phyloP scores from a whole-genome alignment of 2,888 invertebrate genomes.

The Eugnorisma glareosa region DNA sequence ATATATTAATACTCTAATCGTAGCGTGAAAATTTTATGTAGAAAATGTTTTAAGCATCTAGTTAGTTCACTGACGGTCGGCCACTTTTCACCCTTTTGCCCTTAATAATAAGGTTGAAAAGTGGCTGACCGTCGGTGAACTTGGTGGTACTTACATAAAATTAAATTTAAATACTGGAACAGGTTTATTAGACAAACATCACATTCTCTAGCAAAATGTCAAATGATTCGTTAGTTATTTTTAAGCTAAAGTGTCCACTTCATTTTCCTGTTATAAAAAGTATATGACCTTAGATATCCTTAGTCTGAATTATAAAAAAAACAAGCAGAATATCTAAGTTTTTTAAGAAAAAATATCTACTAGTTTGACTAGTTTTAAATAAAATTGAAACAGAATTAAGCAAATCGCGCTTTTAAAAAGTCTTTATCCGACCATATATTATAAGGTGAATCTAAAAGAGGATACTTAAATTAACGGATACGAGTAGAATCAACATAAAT shows the following conservation, averaged over 20 bases:
- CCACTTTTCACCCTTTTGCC: no score
- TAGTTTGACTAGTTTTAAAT: conserved; percentile 35
- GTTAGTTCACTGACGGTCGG: no score
- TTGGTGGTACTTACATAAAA: no score
- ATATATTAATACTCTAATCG: neutral
- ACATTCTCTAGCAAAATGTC: conserved; percentile 18
- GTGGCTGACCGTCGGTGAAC: no score
- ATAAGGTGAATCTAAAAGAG: neutral
- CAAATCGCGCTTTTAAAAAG: neutral
- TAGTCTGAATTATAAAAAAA: conserved; percentile 12
- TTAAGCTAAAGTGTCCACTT: neutral
- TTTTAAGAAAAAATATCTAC: conserved; percentile 15
- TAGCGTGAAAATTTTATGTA: neutral
- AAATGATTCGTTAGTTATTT: conserved; percentile 16
- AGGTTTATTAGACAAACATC: neutral
- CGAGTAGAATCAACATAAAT: neutral
- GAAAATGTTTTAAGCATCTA: neutral
- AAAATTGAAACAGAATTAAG: conserved; percentile 8
- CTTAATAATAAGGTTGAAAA: no score
- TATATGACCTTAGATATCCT: conserved; percentile 31
- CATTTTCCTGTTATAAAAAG: conserved; percentile 11
- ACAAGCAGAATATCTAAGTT: neutral
- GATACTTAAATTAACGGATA: neutral
- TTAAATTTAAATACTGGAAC: neutral
- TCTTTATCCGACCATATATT: neutral